These are phyloP conservation scores for Dinothrombium tinctorium DNA, from an alignment of 1,140 invertebrate genomes.

Conservation along the genomic window DNA sequence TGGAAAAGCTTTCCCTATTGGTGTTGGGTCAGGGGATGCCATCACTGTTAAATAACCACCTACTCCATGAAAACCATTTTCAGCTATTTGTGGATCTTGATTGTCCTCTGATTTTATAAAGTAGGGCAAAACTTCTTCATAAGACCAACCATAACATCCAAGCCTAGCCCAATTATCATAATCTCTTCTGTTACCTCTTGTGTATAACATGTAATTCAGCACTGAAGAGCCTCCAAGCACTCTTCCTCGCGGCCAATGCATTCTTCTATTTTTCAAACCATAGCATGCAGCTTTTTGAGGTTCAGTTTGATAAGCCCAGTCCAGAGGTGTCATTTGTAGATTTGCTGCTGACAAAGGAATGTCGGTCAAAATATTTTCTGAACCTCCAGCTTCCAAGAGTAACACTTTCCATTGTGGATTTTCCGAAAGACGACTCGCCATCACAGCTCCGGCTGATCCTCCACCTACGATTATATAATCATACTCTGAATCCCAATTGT, in stretches of 20 bases:
- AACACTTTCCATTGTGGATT: constrained; percentile 32
- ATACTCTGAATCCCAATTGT: too few species aligned
- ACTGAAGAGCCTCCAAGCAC: constrained; percentile 54
- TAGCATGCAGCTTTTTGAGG: constrained; percentile 59
- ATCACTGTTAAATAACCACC: too few species aligned
- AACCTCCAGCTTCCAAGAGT: constrained; percentile 41
- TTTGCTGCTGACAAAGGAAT: constrained; percentile 67
- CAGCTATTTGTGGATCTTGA: too few species aligned
- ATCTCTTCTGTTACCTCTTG: constrained; percentile 69
- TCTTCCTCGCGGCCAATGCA: constrained; percentile 18
- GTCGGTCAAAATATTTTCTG: constrained; percentile 69
- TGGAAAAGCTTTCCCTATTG: too few species aligned
- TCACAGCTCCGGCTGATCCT: constrained; percentile 41
- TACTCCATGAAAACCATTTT: too few species aligned
- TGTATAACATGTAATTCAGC: constrained; percentile 84
- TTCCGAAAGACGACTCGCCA: constrained; percentile 35
- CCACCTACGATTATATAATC: too few species aligned
- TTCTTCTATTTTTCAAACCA: constrained; percentile 40
- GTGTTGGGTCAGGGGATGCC: too few species aligned
- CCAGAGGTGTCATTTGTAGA: constrained; percentile 51
- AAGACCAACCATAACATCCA: constrained; percentile 72
- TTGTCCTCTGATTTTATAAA: constrained; percentile 46
- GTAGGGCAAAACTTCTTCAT: constrained; percentile 45
- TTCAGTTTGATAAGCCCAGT: constrained; percentile 66
- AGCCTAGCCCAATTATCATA: constrained; percentile 61